phyloP scores from a whole-genome alignment of 1,140 invertebrate genomes.

The Platorchestia sp. region DNA sequence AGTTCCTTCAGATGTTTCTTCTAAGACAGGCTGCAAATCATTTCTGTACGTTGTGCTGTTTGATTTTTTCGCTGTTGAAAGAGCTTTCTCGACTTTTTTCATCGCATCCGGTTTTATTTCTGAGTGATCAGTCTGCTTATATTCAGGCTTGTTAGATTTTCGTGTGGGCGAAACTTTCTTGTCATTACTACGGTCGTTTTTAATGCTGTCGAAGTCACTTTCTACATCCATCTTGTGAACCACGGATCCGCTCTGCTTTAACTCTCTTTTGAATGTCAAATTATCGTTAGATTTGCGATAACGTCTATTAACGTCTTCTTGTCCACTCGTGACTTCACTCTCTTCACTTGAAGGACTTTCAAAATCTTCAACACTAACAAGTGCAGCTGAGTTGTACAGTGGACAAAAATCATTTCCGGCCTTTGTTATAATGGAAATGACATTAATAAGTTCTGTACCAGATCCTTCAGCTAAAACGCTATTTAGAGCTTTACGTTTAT shows the following conservation, averaged over 20 bases:
- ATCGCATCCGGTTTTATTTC: no score
- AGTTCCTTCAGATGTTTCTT: neutral
- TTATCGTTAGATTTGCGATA: neutral
- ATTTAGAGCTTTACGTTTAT: neutral
- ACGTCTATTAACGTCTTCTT: neutral
- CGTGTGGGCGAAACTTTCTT: neutral
- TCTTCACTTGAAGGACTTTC: neutral
- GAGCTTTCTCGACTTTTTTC: neutral
- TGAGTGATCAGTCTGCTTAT: no score
- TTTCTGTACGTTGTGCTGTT: neutral
- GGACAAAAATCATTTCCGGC: neutral
- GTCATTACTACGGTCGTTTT: neutral
- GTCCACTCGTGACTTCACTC: neutral
- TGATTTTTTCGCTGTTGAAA: no score
- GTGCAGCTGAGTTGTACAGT: neutral
- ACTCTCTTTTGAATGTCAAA: no score
- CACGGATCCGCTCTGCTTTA: no score
- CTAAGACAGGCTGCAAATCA: neutral
- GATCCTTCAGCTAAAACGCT: neutral
- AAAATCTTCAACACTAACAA: neutral
- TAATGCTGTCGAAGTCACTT: neutral
- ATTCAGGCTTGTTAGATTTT: neutral
- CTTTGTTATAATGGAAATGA: neutral
- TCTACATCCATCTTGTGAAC: no score
- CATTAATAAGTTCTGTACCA: neutral